Evolutionary conservation across 1,140 invertebrate genomes (phyloP).

Genomic region (Musca domestica): DNA sequence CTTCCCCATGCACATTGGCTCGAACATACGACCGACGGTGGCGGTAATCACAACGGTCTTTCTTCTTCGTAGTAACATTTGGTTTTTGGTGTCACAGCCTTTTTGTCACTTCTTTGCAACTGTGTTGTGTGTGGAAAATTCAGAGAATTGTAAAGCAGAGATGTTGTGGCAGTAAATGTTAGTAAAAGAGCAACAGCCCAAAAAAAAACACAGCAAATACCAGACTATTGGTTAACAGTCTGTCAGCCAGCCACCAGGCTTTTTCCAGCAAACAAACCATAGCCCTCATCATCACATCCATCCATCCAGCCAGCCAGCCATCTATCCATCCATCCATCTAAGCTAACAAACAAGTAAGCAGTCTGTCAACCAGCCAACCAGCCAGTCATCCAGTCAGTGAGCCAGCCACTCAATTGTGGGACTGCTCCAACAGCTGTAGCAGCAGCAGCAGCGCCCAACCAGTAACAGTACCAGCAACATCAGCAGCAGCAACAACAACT

Average conservation of each 20-base stretch:
- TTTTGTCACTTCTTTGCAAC: too few relatives aligned
- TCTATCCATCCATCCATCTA: too few relatives aligned
- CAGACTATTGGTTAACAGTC: not conserved
- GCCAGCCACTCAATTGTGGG: too few relatives aligned
- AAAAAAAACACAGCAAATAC: not conserved
- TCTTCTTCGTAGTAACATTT: too few relatives aligned
- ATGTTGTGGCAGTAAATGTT: not conserved
- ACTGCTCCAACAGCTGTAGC: not conserved
- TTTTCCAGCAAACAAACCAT: too few relatives aligned
- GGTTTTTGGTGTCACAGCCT: too few relatives aligned
- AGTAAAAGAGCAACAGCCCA: not conserved
- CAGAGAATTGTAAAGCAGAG: not conserved
- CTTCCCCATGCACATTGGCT: not conserved
- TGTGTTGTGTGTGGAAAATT: not conserved
- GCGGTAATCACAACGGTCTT: too few relatives aligned
- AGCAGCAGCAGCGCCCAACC: too few relatives aligned
- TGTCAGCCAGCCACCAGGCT: not conserved
- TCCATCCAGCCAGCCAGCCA: too few relatives aligned
- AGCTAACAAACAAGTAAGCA: too few relatives aligned
- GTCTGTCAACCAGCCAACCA: too few relatives aligned
- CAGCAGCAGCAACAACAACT: conserved; percentile 10
- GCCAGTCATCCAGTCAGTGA: too few relatives aligned
- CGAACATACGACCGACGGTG: not conserved
- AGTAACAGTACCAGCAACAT: not conserved
- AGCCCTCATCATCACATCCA: conserved; percentile 5